Conservation (phyloP, 2,113 vertebrate genomes). For the Sorex araneus region DNA sequence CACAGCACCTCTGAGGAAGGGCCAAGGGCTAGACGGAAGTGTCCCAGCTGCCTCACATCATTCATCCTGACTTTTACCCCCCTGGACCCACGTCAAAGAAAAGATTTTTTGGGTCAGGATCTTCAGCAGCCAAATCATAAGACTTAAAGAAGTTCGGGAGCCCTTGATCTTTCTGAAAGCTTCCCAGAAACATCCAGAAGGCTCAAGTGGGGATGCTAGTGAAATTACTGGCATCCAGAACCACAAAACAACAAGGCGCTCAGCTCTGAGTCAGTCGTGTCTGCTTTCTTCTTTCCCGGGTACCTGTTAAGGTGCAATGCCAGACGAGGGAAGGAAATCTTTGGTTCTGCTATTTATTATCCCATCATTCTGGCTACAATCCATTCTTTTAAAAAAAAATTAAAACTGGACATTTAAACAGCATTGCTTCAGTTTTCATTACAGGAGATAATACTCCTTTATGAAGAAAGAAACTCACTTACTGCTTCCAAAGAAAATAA, state of each 20-base stretch:
- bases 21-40: not conserved
- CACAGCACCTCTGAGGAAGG: not conserved
- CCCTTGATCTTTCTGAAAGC: not conserved
- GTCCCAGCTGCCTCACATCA: not conserved
- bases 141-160: not conserved
- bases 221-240: not conserved
- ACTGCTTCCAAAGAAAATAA: slow-evolving; percentile 53
- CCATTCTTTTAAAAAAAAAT: not conserved
- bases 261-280: not conserved
- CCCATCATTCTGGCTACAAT: not conserved
- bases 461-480: slow-evolving; percentile 19
- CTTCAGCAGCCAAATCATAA: slow-evolving; percentile 42
- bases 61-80: not conserved
- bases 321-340: slow-evolving; percentile 20
- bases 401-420: not conserved
- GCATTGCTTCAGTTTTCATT: slow-evolving; percentile 58
- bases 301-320: not conserved
- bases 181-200: slow-evolving; percentile 59
- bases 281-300: not conserved
- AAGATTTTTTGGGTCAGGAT: slow-evolving; percentile 44
- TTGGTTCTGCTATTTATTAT: slow-evolving; percentile 29
- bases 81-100: not conserved
- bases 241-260: not conserved
- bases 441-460: slow-evolving; percentile 46
- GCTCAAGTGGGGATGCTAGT: not conserved